A percentile compares a stretch with the other conserved stretches of the same genome.
phyloP scores from a whole-genome alignment of 2,888 invertebrate genomes.

The Deroplatys truncata region DNA sequence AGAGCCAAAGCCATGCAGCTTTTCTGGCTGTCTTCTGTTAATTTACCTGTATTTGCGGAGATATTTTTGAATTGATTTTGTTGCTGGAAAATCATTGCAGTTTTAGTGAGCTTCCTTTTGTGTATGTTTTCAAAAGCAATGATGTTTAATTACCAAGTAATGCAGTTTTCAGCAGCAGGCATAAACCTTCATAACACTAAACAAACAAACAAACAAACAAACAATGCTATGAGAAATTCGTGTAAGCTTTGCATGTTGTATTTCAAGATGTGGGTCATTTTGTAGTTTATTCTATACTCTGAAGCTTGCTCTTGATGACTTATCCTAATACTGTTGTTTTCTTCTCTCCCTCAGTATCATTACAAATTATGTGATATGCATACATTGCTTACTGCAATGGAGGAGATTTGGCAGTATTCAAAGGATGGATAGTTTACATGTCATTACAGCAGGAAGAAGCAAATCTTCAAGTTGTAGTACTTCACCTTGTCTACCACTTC shows the following conservation, averaged over 20 bases:
- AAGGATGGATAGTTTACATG: slow-evolving; percentile 42
- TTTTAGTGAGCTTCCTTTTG: background rate
- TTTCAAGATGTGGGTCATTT: background rate
- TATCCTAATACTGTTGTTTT: background rate
- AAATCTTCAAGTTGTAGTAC: slow-evolving; percentile 61
- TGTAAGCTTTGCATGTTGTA: background rate
- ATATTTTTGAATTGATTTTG: background rate
- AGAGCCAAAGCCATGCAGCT: too few relatives aligned
- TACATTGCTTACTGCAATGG: background rate
- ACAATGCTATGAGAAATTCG: background rate
- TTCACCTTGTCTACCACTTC: slow-evolving; percentile 52
- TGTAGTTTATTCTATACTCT: background rate
- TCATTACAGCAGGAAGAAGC: slow-evolving; percentile 47
- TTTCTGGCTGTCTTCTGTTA: too few relatives aligned
- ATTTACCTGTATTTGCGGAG: background rate
- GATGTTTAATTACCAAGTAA: background rate
- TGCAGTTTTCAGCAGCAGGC: background rate
- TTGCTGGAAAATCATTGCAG: background rate
- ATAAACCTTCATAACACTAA: background rate
- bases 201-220: too few relatives aligned
- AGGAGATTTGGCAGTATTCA: background rate
- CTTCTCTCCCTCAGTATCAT: background rate
- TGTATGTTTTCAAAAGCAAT: background rate
- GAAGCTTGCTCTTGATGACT: background rate
- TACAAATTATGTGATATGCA: background rate